Conservation (phyloP, 1,140 invertebrate species). For the Drosophila nasuta region DNA sequence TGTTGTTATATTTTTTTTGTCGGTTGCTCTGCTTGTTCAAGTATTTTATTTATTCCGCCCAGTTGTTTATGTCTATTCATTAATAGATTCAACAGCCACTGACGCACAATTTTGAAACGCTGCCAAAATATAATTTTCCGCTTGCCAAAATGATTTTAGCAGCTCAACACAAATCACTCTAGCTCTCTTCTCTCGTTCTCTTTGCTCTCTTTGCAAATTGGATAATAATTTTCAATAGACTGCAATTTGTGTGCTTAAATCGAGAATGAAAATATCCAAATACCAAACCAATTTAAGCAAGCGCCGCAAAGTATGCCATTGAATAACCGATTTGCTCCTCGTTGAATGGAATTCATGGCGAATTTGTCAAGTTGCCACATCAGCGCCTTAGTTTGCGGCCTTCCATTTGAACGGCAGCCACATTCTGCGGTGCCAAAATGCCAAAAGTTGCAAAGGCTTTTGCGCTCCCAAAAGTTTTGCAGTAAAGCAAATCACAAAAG, state of each 20-base stretch:
- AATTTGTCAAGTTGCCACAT: conserved; percentile 41
- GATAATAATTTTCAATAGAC: background rate
- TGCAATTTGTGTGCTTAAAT: background rate
- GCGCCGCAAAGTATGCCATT: conserved; percentile 30
- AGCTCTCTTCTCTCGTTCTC: background rate
- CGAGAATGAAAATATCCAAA: background rate
- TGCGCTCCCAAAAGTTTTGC: conserved; percentile 18
- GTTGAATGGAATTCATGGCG: background rate
- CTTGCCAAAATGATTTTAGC: background rate
- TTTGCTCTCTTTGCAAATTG: background rate
- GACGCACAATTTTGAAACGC: conserved; percentile 40
- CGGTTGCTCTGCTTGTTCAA: background rate
- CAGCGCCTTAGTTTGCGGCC: conserved; percentile 15
- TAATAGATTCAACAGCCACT: conserved; percentile 37
- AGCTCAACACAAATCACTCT: background rate
- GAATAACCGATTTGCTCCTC: conserved; percentile 21
- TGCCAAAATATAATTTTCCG: conserved; percentile 34
- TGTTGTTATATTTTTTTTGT: background rate
- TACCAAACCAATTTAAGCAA: background rate
- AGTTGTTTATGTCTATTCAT: conserved; percentile 34
- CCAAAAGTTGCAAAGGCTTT: conserved; percentile 27
- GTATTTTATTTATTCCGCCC: conserved; percentile 33
- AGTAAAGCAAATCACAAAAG: conserved; percentile 38
- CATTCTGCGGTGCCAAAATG: conserved; percentile 30
- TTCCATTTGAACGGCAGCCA: conserved; percentile 23